These are phyloP conservation scores for Cybosia mesomella DNA, from an alignment of 2,888 invertebrate species.

Conservation along the genomic window DNA sequence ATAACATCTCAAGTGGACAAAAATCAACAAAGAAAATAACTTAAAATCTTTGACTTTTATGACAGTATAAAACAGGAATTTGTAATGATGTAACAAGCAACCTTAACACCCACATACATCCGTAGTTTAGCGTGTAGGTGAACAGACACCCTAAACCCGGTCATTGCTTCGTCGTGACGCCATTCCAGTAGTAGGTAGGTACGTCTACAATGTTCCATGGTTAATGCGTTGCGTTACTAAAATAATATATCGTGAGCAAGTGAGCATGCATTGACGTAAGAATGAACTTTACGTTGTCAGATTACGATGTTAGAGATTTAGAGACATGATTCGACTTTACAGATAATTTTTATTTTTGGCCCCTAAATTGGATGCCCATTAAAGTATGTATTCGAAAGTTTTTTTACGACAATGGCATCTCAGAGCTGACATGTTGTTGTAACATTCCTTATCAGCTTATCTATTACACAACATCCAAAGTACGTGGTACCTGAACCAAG, in stretches of 20 bases:
- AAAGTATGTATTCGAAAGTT: no score
- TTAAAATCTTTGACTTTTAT: conserved; percentile 31
- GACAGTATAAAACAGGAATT: conserved; percentile 44
- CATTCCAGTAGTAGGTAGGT: conserved; percentile 21
- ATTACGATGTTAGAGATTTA: conserved; percentile 33
- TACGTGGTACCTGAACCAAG: neutral
- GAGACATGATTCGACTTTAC: conserved; percentile 10
- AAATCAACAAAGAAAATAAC: neutral
- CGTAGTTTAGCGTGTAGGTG: conserved; percentile 61
- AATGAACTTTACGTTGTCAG: conserved; percentile 39
- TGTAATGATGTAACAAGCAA: conserved; percentile 72
- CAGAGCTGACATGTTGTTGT: no score
- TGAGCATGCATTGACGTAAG: conserved; percentile 52
- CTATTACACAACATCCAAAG: no score
- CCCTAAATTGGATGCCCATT: neutral
- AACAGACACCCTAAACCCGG: conserved; percentile 69
- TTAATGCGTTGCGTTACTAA: conserved; percentile 49
- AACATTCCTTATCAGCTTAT: no score
- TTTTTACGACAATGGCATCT: no score
- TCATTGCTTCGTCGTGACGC: conserved; percentile 55
- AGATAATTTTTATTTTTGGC: neutral
- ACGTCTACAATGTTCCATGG: conserved; percentile 45
- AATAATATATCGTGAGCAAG: conserved; percentile 52
- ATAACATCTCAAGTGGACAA: neutral
- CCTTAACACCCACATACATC: conserved; percentile 76